These are phyloP conservation scores for Dendrocincla fuliginosa DNA, from an alignment of 2,797 vertebrate species.

Conservation along the genomic window DNA sequence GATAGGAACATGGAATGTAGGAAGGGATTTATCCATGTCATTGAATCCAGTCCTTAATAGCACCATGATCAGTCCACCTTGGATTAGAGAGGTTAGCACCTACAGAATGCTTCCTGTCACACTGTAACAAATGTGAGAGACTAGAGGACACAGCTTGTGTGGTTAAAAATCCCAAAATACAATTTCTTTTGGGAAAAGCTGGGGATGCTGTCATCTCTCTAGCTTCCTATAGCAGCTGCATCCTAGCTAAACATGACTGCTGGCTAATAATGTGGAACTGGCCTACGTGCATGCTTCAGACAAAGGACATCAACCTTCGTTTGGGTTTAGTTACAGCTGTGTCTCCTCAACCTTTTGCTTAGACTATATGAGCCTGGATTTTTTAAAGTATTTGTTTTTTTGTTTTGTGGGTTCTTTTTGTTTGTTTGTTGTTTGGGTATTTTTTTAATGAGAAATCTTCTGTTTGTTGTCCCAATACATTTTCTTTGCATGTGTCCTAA, in stretches of 20 bases:
- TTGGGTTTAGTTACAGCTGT: not conserved
- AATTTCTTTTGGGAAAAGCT: not conserved
- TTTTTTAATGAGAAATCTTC: not conserved
- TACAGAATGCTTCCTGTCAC: not conserved
- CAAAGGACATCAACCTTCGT: rapidly evolving
- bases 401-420: too few relatives aligned
- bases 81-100: not conserved
- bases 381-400: not conserved
- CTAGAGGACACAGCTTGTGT: not conserved
- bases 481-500: not conserved
- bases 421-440: too few relatives aligned
- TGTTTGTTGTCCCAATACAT: not conserved
- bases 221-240: not conserved
- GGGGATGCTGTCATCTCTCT: not conserved
- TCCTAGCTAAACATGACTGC: not conserved
- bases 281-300: not conserved
- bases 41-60: not conserved
- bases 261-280: not conserved
- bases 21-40: not conserved
- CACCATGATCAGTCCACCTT: not conserved
- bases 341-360: not conserved
- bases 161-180: not conserved
- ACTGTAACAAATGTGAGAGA: not conserved
- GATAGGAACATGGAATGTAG: not conserved
- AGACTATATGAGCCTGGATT: not conserved